Evolutionary conservation across 2,888 invertebrate genomes (phyloP).

Genomic region (Cylloceria caligata): DNA sequence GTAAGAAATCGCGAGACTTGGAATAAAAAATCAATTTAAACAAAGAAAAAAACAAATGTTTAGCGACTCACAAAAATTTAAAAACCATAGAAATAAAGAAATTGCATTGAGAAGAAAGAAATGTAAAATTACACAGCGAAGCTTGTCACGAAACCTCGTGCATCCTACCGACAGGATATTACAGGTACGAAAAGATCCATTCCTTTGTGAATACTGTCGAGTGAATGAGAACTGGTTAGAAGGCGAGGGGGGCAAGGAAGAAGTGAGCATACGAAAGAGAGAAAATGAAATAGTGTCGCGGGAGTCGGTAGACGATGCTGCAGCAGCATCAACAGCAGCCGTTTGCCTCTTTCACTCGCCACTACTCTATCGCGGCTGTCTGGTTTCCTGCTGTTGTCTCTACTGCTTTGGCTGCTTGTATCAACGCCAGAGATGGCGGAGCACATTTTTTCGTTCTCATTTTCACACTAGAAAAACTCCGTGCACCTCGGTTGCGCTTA

Average conservation of each 20-base stretch:
- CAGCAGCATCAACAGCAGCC: slow-evolving; percentile 15
- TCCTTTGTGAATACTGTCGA: slow-evolving; percentile 53
- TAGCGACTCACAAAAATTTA: too few relatives aligned
- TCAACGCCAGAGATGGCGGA: slow-evolving; percentile 30
- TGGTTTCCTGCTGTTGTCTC: slow-evolving; percentile 55
- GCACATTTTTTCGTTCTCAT: slow-evolving; percentile 21
- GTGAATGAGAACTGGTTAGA: slow-evolving; percentile 60
- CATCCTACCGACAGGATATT: slow-evolving; percentile 19
- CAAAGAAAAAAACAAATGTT: too few relatives aligned
- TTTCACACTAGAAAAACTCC: background rate
- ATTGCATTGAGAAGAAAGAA: background rate
- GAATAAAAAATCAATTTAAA: too few relatives aligned
- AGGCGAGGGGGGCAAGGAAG: slow-evolving; percentile 3
- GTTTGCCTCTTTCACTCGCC: slow-evolving; percentile 46
- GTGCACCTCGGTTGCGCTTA: too few relatives aligned
- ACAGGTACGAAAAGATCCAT: slow-evolving; percentile 23
- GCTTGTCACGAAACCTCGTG: background rate
- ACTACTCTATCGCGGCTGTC: slow-evolving; percentile 53
- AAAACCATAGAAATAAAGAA: too few relatives aligned
- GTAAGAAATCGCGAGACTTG: too few relatives aligned
- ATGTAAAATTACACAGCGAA: background rate
- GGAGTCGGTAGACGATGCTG: slow-evolving; percentile 30
- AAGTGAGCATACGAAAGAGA: slow-evolving; percentile 46
- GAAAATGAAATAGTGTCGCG: slow-evolving; percentile 54
- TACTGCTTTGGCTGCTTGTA: slow-evolving; percentile 41